Base-by-base conservation (phyloP, 2,113 vertebrate genomes). In the Willisornis vidua region DNA sequence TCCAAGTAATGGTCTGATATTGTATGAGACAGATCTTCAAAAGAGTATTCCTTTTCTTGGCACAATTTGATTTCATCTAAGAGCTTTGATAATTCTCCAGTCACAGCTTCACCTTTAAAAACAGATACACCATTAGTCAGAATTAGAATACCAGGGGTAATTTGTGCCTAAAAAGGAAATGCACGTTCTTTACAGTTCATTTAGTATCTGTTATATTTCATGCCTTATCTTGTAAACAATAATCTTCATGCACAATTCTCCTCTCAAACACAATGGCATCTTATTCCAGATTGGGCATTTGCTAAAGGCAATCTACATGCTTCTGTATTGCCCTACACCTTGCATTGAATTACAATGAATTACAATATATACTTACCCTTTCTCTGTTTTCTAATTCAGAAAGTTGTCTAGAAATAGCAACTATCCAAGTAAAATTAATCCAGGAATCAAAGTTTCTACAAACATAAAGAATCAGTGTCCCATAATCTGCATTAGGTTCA, bases 21-120 rank as follows among this genome's bases (percentile, higher is more conserved):
- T 78, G 99, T 99, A 94, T 99, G 99, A 97, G 99, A 99, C 82
- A 99, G 98, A 95, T 99, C 99, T 98, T 99, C 99, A 75, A 99
- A 99, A 85, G 99, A 99, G 97, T 98, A 99, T 95, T 99, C 99
- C 89, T 99, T 99, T 97, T 99, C 99, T 94, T 99, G 98, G 94
- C 99, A 99, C 96, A 98, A 98, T 97, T 99, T 99, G 96, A 99
- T 99, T 98, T 99, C 99, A 91, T 99, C 98, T 96, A 99, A 98
- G 93, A 99, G 98, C 96, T 99, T 99, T 81, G 99, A 99, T 94
- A 99, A 98, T 95, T 99, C 99, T 51, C 99, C 99, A 41, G 99
- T 99, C 97, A 99, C 98, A n/a, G 98, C 98, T 90, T 99, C 99
- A 97, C 99, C 99, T 99, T 96, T 73, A 93, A 97, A 90, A 95